These are phyloP conservation scores for Polietes domitor DNA, from an alignment of 2,888 invertebrate species.

Conservation along the genomic window DNA sequence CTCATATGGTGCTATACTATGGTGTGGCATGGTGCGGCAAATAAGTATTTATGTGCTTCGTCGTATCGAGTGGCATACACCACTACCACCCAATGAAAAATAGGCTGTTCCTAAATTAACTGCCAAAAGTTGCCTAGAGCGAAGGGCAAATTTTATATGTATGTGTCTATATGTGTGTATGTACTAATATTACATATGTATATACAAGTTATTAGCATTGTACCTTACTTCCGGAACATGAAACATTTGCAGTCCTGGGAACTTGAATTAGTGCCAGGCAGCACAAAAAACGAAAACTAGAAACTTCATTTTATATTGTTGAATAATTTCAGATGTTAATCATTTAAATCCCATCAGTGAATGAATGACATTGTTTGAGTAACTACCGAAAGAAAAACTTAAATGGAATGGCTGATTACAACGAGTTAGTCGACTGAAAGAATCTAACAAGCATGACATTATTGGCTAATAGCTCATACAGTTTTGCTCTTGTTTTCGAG, in stretches of 20 bases:
- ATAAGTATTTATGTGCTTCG: slow-evolving; percentile 34
- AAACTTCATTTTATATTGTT: neutral
- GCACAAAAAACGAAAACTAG: neutral
- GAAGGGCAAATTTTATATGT: slow-evolving; percentile 4
- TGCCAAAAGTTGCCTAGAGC: slow-evolving; percentile 1
- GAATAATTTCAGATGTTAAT: neutral
- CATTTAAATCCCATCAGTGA: neutral
- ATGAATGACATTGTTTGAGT: too few species aligned
- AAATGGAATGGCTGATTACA: too few species aligned
- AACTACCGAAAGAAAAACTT: too few species aligned
- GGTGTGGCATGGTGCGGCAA: slow-evolving; percentile 30
- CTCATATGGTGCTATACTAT: neutral
- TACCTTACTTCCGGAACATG: slow-evolving; percentile 17
- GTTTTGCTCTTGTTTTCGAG: too few species aligned
- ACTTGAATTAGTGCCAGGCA: neutral
- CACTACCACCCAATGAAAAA: neutral
- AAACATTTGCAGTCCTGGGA: neutral
- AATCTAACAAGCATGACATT: too few species aligned
- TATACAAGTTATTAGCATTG: slow-evolving; percentile 10
- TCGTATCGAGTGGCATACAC: neutral
- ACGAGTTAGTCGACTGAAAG: too few species aligned
- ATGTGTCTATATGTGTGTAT: slow-evolving; percentile 3
- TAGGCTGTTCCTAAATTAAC: neutral
- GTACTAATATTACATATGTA: neutral
- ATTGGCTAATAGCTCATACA: too few species aligned